Base-by-base conservation (phyloP, 2,888 invertebrate species). In the Epirrhoe tristata region DNA sequence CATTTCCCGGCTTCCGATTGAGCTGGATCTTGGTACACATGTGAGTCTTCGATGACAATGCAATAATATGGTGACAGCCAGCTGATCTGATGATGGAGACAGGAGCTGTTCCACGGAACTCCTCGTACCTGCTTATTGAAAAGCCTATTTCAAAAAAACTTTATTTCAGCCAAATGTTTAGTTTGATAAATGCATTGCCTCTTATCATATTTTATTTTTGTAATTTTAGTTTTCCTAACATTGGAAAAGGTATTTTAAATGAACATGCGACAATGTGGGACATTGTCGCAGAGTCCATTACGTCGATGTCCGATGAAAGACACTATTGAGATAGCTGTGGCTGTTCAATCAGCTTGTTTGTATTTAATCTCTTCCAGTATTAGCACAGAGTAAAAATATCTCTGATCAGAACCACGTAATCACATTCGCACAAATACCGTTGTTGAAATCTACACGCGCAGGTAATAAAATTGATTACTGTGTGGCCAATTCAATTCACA, bases 321-420 rank as follows among this genome's bases (percentile, higher is more conserved):
- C 32, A 58, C 58, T 51, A 39, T 36, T 17, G 17, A 17, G 58
- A 51, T 24, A 50, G 0, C 58, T 51, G 50, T 58, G 36, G 34
- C 48, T 48, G 5, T 48, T 16, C 48, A 48, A 48, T 48, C 46
- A 16, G 57, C 5, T 12, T 52, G 53, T 60, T 60, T 60, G 60
- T 53, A 60, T 60, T 60, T 60, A 60, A 60, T 60, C 53, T 60
- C 12, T 53, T 17, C 32, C 16, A 10, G 52, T 53, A 60, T 60
- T 60, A 53, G 53, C 43, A 43, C 39, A 53, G 43, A 46, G 60
- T 51, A 60, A 60, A 53, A 60, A 53, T 43, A 12, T 8, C 39
- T 16, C 46, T 12, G 52, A 60, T 31, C 16, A 53, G 36, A 32
- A 16, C 46, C 31, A 43, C n/a, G 31, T 58, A 14, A 57, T 59